phyloP scores from a whole-genome alignment of 2,113 vertebrate genomes.

The Delphinus delphis region DNA sequence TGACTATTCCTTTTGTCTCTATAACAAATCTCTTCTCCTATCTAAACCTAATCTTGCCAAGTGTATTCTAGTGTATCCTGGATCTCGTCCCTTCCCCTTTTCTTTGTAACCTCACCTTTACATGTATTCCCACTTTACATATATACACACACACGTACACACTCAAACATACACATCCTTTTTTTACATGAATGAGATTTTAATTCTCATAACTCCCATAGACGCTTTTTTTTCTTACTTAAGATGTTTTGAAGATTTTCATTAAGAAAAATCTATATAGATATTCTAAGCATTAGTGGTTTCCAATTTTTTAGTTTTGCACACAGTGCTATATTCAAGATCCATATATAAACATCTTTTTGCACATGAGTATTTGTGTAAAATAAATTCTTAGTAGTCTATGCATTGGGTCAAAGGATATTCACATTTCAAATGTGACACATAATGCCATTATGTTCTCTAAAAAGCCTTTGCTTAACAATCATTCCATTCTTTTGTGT shows the following conservation, averaged over 20 bases:
- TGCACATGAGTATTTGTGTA: not conserved
- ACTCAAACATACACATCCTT: not conserved
- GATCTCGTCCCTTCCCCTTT: not conserved
- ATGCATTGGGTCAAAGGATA: not conserved
- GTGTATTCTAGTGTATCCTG: not conserved
- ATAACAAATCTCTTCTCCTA: not conserved
- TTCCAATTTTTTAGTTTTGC: not conserved
- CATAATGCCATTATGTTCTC: not conserved
- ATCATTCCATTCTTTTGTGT: not conserved
- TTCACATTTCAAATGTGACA: not conserved
- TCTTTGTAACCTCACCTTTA: not conserved
- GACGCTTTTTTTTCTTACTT: not conserved
- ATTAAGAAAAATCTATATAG: not conserved
- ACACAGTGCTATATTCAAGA: conserved; percentile 13
- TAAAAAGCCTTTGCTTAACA: not conserved
- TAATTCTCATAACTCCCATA: conserved; percentile 11
- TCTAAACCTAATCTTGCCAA: not conserved
- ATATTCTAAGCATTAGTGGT: not conserved
- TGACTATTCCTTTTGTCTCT: conserved; percentile 7
- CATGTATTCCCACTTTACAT: not conserved
- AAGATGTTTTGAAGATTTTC: not conserved
- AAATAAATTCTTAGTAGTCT: not conserved
- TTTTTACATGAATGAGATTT: not conserved
- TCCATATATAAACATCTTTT: not conserved
- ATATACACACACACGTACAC: not conserved